Conservation (phyloP, 2,888 invertebrate species). For the Tachystola acroxantha region DNA sequence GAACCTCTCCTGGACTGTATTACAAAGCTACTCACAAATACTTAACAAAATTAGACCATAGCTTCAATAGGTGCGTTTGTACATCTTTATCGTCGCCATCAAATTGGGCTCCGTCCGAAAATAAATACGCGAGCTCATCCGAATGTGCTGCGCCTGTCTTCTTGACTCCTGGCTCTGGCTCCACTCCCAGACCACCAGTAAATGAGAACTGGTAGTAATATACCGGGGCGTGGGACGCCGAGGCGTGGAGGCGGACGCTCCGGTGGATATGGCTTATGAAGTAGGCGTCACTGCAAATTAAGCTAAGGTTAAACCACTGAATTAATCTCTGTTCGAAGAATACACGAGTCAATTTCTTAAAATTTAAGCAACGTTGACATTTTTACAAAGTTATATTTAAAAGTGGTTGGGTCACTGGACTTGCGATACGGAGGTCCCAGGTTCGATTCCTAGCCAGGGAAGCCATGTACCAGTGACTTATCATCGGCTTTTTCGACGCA, state of each 20-base stretch:
- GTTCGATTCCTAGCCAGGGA: too few relatives aligned
- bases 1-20: too few relatives aligned
- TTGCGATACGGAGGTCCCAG: too few relatives aligned
- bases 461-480: too few relatives aligned
- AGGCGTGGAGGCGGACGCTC: slow-evolving; percentile 44
- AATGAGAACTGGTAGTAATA: slow-evolving; percentile 63
- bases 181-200: slow-evolving; percentile 40
- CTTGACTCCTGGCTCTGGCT: slow-evolving; percentile 32
- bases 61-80: slow-evolving; percentile 36
- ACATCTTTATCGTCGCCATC: slow-evolving; percentile 44
- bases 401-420: too few relatives aligned
- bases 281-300: slow-evolving; percentile 51
- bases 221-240: slow-evolving; percentile 29
- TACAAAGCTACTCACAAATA: slow-evolving; percentile 39
- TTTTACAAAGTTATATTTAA: too few relatives aligned
- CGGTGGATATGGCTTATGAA: slow-evolving; percentile 55
- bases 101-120: slow-evolving; percentile 30
- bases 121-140: slow-evolving; percentile 59
- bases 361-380: too few relatives aligned
- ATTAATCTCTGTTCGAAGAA: background rate
- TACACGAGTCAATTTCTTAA: too few relatives aligned
- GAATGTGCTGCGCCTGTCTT: slow-evolving; percentile 62
- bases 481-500: too few relatives aligned
- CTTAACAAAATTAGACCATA: slow-evolving; percentile 65
- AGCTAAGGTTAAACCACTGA: background rate